Base-by-base conservation (phyloP, 1,140 invertebrate genomes). In the Bilobella aurantiaca region DNA sequence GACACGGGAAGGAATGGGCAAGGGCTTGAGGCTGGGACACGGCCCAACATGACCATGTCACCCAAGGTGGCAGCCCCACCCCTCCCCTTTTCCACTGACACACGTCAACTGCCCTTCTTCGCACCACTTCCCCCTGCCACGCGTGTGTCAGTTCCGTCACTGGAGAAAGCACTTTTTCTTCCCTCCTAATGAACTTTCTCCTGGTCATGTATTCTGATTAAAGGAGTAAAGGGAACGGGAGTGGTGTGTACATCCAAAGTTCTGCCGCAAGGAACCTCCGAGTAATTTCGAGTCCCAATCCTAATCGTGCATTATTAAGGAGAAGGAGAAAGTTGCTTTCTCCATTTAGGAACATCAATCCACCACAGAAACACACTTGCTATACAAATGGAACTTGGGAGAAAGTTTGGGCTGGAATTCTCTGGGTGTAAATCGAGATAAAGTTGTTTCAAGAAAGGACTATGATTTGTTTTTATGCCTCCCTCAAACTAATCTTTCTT, bases 281-380 rank as follows among this genome's bases (percentile, higher is more conserved):
- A 59, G 16, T 29, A 59, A 14, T 16, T 27, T 3, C 21, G 14
- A 3, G 27, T 31, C 2, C 12, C 8, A 42, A 42, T 42, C 37
- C 37, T 42, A 42, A 42, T 42, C 37, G 37, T 42, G n/a, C 37
- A 42, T 42, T 42, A 42, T 42, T 42, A 42, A 42, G 37, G 37
- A n/a, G n/a, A n/a, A n/a, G n/a, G 37, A n/a, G 37, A 42, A 42
- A 42, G 37, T 42, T 42, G 37, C 8, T 42, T 12, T 8, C 8
- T n/a, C n/a, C 37, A 42, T 42, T 42, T 42, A 23, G 49, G 49
- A 53, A 53, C 49, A 53, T 53, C 49, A 53, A 53, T 53, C 49
- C 23, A 42, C 8, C n/a, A 8, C 37, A 42, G n/a, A n/a, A n/a
- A n/a, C n/a, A n/a, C 37, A 8, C n/a, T 42, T 42, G 8, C 37